These are phyloP conservation scores for Xenops minutus DNA, from an alignment of 2,797 vertebrate species.

Conservation along the genomic window DNA sequence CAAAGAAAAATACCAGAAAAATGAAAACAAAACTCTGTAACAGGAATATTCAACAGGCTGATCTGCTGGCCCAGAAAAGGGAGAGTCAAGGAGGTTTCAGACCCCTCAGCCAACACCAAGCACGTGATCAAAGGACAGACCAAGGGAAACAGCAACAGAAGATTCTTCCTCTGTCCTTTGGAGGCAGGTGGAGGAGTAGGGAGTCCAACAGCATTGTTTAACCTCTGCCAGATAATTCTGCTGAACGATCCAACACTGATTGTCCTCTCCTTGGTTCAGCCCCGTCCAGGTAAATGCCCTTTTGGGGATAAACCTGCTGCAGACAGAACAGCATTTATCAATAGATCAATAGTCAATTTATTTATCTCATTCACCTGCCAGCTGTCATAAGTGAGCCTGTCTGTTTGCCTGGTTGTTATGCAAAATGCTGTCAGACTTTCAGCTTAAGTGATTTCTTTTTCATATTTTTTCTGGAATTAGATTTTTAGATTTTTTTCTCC, in stretches of 20 bases:
- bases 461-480: not conserved
- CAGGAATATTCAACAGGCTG: not conserved
- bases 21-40: not conserved
- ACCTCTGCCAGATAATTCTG: not conserved
- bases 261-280: not conserved
- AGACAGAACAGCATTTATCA: not conserved
- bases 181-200: not conserved
- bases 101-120: not conserved
- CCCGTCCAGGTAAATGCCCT: not conserved
- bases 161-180: not conserved
- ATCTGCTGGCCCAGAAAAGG: not conserved
- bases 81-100: not conserved
- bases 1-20: not conserved
- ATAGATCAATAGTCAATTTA: conserved; percentile 45
- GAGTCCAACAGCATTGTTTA: not conserved
- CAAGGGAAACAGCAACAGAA: not conserved
- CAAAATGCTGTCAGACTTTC: conserved; percentile 17
- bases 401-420: conserved; percentile 15
- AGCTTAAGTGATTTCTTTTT: conserved; percentile 29
- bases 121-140: not conserved
- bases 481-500: not conserved
- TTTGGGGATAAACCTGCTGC: not conserved
- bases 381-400: not conserved
- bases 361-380: conserved; percentile 19
- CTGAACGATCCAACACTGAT: not conserved